Conservation (phyloP, 2,888 invertebrate species). For the Cephus nigrinus region DNA sequence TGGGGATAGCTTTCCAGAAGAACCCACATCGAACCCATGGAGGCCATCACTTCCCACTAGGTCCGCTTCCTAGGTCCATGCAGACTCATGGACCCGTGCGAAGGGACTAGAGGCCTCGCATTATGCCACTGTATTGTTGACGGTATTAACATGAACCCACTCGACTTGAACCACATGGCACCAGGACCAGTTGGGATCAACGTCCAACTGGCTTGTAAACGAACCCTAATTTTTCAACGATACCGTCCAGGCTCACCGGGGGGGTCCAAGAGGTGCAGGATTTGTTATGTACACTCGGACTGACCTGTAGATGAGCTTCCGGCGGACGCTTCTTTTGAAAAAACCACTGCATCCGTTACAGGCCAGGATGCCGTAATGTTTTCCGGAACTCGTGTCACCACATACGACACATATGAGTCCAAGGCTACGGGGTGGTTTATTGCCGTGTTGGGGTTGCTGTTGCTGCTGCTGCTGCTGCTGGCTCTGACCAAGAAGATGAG, state of each 20-base stretch:
- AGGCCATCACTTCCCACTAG: background rate
- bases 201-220: constrained; percentile 1
- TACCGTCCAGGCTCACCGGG: no score
- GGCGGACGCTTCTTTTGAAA: constrained; percentile 95
- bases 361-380: constrained; percentile 97
- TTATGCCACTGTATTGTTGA: constrained; percentile 48
- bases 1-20: constrained; percentile 38
- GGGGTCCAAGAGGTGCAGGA: no score
- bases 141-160: constrained; percentile 62
- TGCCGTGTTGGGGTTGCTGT: constrained; percentile 50
- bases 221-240: background rate
- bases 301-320: constrained; percentile 97
- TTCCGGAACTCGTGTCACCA: constrained; percentile 96
- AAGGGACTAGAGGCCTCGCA: constrained; percentile 19
- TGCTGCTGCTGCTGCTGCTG: constrained; percentile 38
- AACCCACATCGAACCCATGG: constrained; percentile 5
- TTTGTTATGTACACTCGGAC: constrained; percentile 27
- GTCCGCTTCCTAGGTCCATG: no score
- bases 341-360: constrained; percentile 99
- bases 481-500: constrained; percentile 53
- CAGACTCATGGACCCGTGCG: no score
- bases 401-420: constrained; percentile 96
- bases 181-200: constrained; percentile 17
- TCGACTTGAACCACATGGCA: constrained; percentile 62
- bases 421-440: constrained; percentile 68